Conservation (phyloP, 2,888 invertebrate species). For the Euclidia mi region DNA sequence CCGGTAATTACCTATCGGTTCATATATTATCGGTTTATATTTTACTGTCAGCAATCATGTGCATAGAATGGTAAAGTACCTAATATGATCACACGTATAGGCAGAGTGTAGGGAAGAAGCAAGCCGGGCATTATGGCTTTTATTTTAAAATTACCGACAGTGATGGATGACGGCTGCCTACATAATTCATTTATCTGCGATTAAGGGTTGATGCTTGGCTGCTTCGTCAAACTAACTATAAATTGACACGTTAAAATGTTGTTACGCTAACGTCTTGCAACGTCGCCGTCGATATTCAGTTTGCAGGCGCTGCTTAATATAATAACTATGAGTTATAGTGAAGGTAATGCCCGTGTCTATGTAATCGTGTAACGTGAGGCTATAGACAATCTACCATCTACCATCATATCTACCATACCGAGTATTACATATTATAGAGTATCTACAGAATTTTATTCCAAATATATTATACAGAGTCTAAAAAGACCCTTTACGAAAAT, state of each 20-base stretch:
- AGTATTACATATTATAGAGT: too few relatives aligned
- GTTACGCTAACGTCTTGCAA: slow-evolving; percentile 49
- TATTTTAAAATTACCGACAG: slow-evolving; percentile 83
- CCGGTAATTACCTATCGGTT: too few relatives aligned
- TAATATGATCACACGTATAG: too few relatives aligned
- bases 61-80: too few relatives aligned
- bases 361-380: too few relatives aligned
- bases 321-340: slow-evolving; percentile 4
- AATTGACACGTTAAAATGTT: slow-evolving; percentile 64
- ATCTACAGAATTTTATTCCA: too few relatives aligned
- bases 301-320: background rate
- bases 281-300: slow-evolving; percentile 25
- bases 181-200: slow-evolving; percentile 85
- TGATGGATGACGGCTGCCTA: slow-evolving; percentile 77
- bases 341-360: background rate
- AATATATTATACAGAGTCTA: too few relatives aligned
- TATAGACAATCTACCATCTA: too few relatives aligned
- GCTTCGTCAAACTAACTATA: slow-evolving; percentile 65
- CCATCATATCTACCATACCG: too few relatives aligned
- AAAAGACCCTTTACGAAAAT: too few relatives aligned
- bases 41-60: too few relatives aligned
- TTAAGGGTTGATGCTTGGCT: slow-evolving; percentile 67
- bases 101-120: slow-evolving; percentile 47
- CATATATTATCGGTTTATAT: too few relatives aligned
- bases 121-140: slow-evolving; percentile 72